Conservation (phyloP, 2,797 vertebrate genomes). For the Gephyroberyx darwinii region DNA sequence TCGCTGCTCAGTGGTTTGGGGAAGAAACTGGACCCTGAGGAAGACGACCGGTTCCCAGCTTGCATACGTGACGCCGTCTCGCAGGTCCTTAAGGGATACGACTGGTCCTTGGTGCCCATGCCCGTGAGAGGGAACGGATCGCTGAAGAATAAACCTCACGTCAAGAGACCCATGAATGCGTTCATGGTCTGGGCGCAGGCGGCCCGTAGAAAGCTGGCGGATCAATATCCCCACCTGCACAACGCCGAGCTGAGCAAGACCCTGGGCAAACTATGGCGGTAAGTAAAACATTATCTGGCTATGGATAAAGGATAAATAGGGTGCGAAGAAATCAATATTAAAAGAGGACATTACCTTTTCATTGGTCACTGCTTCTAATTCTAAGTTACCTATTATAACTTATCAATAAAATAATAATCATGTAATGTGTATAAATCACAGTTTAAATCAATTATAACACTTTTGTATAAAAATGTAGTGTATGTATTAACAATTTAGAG, state of each 20-base stretch:
- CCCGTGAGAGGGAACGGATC: slow-evolving; percentile 89
- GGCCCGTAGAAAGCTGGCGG: slow-evolving; percentile 91
- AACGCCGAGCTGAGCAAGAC: slow-evolving; percentile 98
- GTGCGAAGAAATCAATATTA: neutral
- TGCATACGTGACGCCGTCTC: slow-evolving; percentile 97
- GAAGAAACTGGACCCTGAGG: slow-evolving; percentile 85
- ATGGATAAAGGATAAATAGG: neutral
- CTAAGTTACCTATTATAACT: too few species aligned
- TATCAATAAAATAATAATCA: too few species aligned
- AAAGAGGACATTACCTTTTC: neutral
- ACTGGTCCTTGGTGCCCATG: slow-evolving; percentile 98
- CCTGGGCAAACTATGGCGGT: slow-evolving; percentile 95
- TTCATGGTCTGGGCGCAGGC: slow-evolving; percentile 97
- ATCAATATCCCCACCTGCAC: slow-evolving; percentile 96
- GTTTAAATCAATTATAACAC: too few species aligned
- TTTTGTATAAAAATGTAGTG: neutral
- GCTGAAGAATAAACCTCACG: slow-evolving; percentile 93
- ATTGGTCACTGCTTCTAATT: neutral
- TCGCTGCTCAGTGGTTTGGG: slow-evolving; percentile 75
- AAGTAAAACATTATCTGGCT: slow-evolving; percentile 57
- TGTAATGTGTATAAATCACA: too few species aligned
- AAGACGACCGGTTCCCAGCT: slow-evolving; percentile 94
- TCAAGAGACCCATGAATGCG: slow-evolving; percentile 93
- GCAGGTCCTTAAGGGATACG: slow-evolving; percentile 97
- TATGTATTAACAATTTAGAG: neutral